phyloP scores from a whole-genome alignment of 2,797 vertebrate genomes.

The Takifugu ocellatus region DNA sequence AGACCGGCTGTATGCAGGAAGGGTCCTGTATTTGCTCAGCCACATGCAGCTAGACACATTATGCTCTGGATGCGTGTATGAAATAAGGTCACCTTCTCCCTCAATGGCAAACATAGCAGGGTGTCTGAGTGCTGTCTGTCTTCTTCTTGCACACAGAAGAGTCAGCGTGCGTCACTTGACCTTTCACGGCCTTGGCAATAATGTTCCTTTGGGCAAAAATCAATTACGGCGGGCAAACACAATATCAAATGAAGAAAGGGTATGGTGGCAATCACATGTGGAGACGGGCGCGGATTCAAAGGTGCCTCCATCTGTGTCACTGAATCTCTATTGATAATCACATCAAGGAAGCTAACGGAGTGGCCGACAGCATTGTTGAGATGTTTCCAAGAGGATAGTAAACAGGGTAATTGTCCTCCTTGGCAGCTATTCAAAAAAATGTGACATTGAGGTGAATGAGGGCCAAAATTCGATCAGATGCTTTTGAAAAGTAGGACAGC shows the following conservation, averaged over 20 bases:
- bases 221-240: conserved; percentile 47
- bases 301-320: conserved; percentile 41
- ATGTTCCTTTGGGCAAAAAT: conserved; percentile 61
- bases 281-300: conserved; percentile 29
- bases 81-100: conserved; percentile 64
- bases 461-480: conserved; percentile 37
- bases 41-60: conserved; percentile 34
- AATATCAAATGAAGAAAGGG: conserved; percentile 48
- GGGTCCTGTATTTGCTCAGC: conserved; percentile 17
- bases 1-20: conserved; percentile 17
- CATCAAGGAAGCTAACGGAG: conserved; percentile 41
- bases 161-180: conserved; percentile 60
- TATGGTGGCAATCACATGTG: conserved; percentile 32
- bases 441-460: conserved; percentile 28
- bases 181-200: conserved; percentile 50
- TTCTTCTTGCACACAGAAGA: conserved; percentile 41
- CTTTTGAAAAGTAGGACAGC: conserved; percentile 41
- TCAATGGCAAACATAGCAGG: conserved; percentile 44
- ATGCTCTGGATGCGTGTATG: conserved; percentile 38
- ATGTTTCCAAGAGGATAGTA: conserved; percentile 23
- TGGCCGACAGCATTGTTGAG: conserved; percentile 29
- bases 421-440: conserved; percentile 28
- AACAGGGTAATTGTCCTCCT: conserved; percentile 32
- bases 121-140: conserved; percentile 62
- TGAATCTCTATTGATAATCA: conserved; percentile 48